Evolutionary conservation across 2,113 vertebrate species (phyloP), one percentile per base, ranked within the genome.

Genomic region (Benitochromis conjunctus): DNA sequence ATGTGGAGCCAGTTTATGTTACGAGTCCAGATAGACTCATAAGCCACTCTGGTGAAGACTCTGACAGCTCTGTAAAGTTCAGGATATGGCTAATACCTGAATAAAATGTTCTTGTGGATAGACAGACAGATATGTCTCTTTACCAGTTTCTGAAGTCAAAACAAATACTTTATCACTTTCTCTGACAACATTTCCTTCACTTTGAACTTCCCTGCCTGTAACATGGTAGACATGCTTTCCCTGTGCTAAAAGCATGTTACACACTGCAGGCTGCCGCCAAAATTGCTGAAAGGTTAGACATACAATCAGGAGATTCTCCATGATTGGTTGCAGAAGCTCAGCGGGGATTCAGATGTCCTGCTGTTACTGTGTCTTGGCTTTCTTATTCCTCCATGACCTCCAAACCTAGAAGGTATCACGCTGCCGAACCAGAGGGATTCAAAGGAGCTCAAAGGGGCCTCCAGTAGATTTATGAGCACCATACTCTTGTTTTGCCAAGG

Each of bases 261-360:
- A 66, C 90, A 34, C 90, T 78, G 80, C 85, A 51, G 86, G 88
- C 64, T 36, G 66, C 85, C 81, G 36, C 85, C 56, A 88, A 84
- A 90, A 85, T 85, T 91, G 88, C 89, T 93, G 88, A 95, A 95
- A 96, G 94, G 92, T 95, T 92, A 92, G 87, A 94, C 87, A 91
- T 92, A 94, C 91, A 94, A 94, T 93, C 94, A 93, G 93, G 90
- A 95, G 93, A 94, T 92, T 90, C 84, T 91, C 86, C 79, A 5
- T 88, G 92, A 93, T 90, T 89, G 87, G 71, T 81, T 79, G 89
- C 85, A 90, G 88, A 64, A 86, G 76, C 92, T 89, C 87, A 85
- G 92, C 86, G 12, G 90, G 89, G 60, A 66, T 83, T 89, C 80
- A 34, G 81, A 77, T 84, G 79, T 81, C 92, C 89, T 13, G 48